These are phyloP conservation scores for Columbina picui DNA, from an alignment of 2,113 vertebrate species.

Conservation along the genomic window DNA sequence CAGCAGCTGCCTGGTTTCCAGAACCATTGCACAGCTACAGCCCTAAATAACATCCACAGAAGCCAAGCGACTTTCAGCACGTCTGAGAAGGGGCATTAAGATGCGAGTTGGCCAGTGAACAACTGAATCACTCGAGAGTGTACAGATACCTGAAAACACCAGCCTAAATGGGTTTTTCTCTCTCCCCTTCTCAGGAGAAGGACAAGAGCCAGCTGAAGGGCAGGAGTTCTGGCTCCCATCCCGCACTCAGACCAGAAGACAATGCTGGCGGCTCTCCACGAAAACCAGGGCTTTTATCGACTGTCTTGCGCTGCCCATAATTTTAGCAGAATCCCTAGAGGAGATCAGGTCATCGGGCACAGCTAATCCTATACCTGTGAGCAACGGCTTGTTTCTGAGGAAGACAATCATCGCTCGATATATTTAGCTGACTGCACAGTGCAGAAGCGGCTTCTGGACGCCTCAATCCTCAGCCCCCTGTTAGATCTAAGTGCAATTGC, in stretches of 20 bases:
- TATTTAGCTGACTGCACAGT: not conserved
- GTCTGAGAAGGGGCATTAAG: not conserved
- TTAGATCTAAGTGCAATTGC: not conserved
- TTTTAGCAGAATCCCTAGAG: constrained; percentile 33
- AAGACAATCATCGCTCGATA: not conserved
- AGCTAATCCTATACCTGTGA: not conserved
- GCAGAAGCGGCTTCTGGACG: not conserved
- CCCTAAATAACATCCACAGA: not conserved
- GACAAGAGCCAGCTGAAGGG: constrained; percentile 50
- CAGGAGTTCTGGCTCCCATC: constrained; percentile 41
- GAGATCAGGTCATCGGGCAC: constrained; percentile 25
- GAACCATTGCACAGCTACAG: not conserved
- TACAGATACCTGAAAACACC: not conserved
- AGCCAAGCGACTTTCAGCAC: constrained; percentile 23
- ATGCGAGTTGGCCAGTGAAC: not conserved
- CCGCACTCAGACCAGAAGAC: not conserved
- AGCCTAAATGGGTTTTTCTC: not conserved
- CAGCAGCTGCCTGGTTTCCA: not conserved
- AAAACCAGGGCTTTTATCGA: constrained; percentile 1
- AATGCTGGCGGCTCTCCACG: constrained; percentile 39
- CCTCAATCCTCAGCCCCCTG: not conserved
- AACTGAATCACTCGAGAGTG: constrained; percentile 25
- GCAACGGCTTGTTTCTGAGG: not conserved
- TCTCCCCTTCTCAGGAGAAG: not conserved
- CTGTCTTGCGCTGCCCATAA: not conserved